These are phyloP conservation scores for Hippoglossus stenolepis DNA, from an alignment of 2,113 vertebrate genomes.

Conservation along the genomic window DNA sequence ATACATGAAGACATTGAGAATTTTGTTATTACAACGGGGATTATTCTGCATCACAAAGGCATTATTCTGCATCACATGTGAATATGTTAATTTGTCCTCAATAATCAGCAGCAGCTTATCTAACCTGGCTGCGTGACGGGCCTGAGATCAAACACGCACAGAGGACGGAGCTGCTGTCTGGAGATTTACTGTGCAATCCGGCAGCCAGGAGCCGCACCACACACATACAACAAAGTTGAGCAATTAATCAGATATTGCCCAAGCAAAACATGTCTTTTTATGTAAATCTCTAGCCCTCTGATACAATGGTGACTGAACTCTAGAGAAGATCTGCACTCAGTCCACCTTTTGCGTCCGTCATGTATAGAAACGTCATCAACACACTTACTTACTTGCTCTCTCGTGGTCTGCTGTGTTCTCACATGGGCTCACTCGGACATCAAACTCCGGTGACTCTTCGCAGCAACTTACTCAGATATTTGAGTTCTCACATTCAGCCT, in stretches of 20 bases:
- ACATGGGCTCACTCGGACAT: no score
- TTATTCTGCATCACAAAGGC: conserved; percentile 32
- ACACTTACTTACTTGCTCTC: no score
- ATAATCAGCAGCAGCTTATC: conserved; percentile 40
- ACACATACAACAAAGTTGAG: background rate
- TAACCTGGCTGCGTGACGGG: conserved; percentile 14
- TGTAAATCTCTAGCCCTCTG: no score
- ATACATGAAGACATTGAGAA: conserved; percentile 6
- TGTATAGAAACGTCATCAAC: no score
- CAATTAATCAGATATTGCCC: background rate
- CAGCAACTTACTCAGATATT: no score
- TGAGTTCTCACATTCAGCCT: no score
- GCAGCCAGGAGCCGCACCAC: background rate
- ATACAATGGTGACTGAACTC: no score
- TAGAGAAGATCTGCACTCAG: no score
- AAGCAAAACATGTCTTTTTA: background rate
- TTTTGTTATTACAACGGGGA: conserved; percentile 27
- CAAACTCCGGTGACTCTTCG: no score
- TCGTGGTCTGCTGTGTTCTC: no score
- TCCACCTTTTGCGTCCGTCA: no score
- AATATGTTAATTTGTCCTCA: conserved; percentile 42
- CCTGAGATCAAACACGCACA: conserved; percentile 14
- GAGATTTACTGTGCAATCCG: background rate
- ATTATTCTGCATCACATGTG: conserved; percentile 42
- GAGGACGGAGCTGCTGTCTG: conserved; percentile 12